Evolutionary conservation across 2,888 invertebrate genomes (phyloP).

Genomic region (Leptinotarsa juncta): DNA sequence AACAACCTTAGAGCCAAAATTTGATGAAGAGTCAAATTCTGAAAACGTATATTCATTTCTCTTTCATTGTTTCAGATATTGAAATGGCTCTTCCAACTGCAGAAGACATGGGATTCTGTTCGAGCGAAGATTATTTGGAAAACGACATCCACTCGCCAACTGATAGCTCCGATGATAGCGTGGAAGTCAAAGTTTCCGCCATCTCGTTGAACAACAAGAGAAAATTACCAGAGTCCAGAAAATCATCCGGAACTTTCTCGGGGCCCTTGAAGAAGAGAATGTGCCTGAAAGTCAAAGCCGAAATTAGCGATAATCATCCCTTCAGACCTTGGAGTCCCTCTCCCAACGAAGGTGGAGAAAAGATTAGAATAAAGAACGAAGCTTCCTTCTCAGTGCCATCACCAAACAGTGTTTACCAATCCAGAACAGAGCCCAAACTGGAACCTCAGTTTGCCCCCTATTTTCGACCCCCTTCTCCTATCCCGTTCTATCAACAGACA

Average conservation of each 20-base stretch:
- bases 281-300: constrained; percentile 67
- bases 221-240: constrained; percentile 76
- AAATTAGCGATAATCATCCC: constrained; percentile 64
- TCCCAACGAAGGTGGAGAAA: constrained; percentile 24
- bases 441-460: constrained; percentile 48
- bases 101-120: constrained; percentile 77
- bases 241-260: constrained; percentile 63
- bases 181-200: constrained; percentile 73
- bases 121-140: constrained; percentile 72
- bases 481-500: constrained; percentile 44
- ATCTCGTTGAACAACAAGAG: constrained; percentile 74
- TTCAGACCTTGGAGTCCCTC: constrained; percentile 76
- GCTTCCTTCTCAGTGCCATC: constrained; percentile 43
- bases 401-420: constrained; percentile 40
- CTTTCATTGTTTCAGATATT: constrained; percentile 67
- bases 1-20: too few species aligned
- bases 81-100: constrained; percentile 62
- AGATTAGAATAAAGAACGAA: constrained; percentile 32
- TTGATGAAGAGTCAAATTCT: too few species aligned
- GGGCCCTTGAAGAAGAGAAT: constrained; percentile 80
- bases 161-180: constrained; percentile 74
- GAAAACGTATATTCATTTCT: background rate
- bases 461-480: constrained; percentile 60
- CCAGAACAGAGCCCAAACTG: constrained; percentile 42
- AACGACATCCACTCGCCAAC: constrained; percentile 71